phyloP scores from a whole-genome alignment of 2,797 vertebrate species.

The Galago senegalensis region DNA sequence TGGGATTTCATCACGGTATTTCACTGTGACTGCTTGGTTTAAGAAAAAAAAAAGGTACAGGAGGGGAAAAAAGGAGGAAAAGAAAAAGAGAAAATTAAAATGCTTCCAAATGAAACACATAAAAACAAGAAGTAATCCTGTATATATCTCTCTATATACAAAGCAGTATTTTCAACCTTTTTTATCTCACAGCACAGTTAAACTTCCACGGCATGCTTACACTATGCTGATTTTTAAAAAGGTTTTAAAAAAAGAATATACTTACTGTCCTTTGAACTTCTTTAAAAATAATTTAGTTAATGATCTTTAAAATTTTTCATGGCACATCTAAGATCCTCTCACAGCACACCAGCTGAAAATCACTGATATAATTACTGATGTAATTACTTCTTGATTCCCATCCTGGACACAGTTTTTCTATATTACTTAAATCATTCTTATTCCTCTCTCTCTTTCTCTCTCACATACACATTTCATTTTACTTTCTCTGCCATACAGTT shows the following conservation, averaged over 20 bases:
- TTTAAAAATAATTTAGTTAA: too few species aligned
- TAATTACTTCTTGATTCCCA: conserved; percentile 38
- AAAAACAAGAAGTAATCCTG: conserved; percentile 26
- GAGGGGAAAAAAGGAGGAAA: not conserved
- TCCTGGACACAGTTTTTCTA: conserved; percentile 23
- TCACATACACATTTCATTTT: not conserved
- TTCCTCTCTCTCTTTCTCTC: too few species aligned
- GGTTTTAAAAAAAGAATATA: too few species aligned
- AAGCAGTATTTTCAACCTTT: too few species aligned
- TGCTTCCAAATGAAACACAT: conserved; percentile 5
- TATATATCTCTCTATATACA: not conserved
- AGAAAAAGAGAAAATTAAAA: conserved; percentile 11
- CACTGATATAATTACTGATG: too few species aligned
- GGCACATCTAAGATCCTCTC: too few species aligned
- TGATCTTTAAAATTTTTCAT: too few species aligned
- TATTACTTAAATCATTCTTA: not conserved
- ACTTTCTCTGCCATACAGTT: not conserved
- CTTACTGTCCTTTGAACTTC: too few species aligned
- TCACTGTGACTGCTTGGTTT: conserved; percentile 58
- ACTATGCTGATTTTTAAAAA: too few species aligned
- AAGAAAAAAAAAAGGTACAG: conserved; percentile 35
- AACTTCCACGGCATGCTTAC: too few species aligned
- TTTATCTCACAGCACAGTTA: too few species aligned
- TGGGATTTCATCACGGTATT: conserved; percentile 65
- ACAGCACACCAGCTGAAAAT: too few species aligned